Conservation (phyloP, 1,140 invertebrate species). For the Drosophila truncata region DNA sequence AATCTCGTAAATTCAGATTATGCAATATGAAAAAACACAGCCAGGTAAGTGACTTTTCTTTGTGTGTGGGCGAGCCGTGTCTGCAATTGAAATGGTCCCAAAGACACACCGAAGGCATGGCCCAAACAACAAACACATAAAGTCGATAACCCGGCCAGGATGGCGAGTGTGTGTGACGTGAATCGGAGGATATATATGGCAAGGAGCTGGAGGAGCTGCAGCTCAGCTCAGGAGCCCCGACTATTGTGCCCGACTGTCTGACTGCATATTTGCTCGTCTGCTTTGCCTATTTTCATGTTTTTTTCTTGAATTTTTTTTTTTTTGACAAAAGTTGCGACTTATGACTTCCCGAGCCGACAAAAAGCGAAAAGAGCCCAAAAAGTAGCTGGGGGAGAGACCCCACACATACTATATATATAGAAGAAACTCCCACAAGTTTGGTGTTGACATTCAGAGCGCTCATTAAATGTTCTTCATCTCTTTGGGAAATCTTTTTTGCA, state of each 20-base stretch:
- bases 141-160: conserved; percentile 76
- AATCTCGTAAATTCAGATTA: too few relatives aligned
- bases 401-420: too few relatives aligned
- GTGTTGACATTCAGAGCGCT: conserved; percentile 78
- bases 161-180: conserved; percentile 54
- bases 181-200: conserved; percentile 34
- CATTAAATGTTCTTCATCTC: conserved; percentile 60
- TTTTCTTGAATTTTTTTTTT: conserved; percentile 26
- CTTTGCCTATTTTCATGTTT: conserved; percentile 63
- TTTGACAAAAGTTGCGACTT: conserved; percentile 69
- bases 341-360: conserved; percentile 69
- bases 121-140: conserved; percentile 80
- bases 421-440: conserved; percentile 40
- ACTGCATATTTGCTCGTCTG: conserved; percentile 75
- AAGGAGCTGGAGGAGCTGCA: conserved; percentile 9
- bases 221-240: conserved; percentile 19
- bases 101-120: conserved; percentile 53
- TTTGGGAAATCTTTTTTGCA: conserved; percentile 13
- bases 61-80: conserved; percentile 14
- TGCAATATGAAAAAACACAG: background rate
- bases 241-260: conserved; percentile 41
- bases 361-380: conserved; percentile 37
- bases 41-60: conserved; percentile 3
- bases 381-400: background rate
- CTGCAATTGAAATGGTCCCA: conserved; percentile 57